Percentiles rank a stretch among this genome's conserved stretches.
Evolutionary conservation across 2,797 vertebrate genomes (phyloP).

Genomic region (Neoniphon sammara): DNA sequence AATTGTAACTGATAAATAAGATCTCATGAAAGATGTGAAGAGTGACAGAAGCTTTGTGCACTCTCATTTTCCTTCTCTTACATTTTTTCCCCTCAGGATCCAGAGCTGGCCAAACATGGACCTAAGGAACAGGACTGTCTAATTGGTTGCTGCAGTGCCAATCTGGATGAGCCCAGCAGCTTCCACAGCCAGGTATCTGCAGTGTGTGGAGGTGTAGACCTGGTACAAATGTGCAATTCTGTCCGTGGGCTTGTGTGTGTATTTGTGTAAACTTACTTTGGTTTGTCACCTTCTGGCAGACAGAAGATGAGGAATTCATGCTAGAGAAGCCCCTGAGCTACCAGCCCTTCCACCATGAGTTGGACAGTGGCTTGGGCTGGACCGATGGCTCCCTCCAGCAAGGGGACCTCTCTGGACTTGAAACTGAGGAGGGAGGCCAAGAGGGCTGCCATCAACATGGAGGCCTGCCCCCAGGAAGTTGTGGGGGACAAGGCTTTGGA

Average conservation of each 20-base stretch:
- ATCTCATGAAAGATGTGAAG: too few relatives aligned
- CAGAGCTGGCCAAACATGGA: constrained; percentile 64
- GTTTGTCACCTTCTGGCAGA: constrained; percentile 65
- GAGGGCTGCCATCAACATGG: constrained; percentile 80
- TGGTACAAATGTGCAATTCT: background rate
- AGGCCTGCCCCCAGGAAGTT: constrained; percentile 57
- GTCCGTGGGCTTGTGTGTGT: constrained; percentile 8
- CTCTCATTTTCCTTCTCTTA: background rate
- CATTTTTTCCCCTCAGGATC: constrained; percentile 68
- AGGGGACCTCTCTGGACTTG: constrained; percentile 83
- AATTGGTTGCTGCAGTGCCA: constrained; percentile 82
- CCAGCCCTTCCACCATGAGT: constrained; percentile 81
- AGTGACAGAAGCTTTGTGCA: too few relatives aligned
- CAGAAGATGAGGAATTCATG: constrained; percentile 81
- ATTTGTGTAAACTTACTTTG: constrained; percentile 14
- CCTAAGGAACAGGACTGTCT: constrained; percentile 79
- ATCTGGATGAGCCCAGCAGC: constrained; percentile 78
- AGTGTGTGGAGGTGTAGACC: constrained; percentile 1
- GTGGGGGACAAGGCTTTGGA: constrained; percentile 47
- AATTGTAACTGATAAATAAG: too few relatives aligned
- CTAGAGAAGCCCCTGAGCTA: constrained; percentile 77
- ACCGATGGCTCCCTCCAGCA: constrained; percentile 83
- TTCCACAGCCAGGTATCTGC: constrained; percentile 81
- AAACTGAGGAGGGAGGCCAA: constrained; percentile 81
- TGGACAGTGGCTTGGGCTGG: constrained; percentile 85